phyloP scores from a whole-genome alignment of 2,797 vertebrate species.

The Gymnocypris eckloni region DNA sequence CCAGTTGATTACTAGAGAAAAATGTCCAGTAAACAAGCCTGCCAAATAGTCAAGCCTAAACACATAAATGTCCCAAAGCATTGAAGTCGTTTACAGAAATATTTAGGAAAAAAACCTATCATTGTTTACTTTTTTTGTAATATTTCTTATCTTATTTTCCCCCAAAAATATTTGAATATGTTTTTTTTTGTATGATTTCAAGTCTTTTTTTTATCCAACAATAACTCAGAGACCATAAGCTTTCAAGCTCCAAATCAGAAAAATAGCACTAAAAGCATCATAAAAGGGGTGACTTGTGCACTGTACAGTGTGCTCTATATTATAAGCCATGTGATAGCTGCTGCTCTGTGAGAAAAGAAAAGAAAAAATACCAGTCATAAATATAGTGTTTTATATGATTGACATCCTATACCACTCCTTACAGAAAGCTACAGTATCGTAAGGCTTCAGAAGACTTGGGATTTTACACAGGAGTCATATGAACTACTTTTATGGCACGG shows the following conservation, averaged over 20 bases:
- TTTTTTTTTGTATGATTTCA: neutral
- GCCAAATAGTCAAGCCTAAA: neutral
- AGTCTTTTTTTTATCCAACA: neutral
- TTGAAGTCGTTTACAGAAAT: slow-evolving; percentile 3
- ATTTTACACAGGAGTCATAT: neutral
- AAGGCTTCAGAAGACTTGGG: neutral
- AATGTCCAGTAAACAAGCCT: neutral
- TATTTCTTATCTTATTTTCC: no score
- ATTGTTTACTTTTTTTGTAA: no score
- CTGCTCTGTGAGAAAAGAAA: neutral
- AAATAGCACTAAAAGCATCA: neutral
- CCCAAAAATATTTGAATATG: neutral
- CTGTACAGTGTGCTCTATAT: neutral
- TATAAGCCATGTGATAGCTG: neutral
- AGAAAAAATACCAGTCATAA: neutral
- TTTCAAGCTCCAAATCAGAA: neutral
- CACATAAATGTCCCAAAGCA: neutral
- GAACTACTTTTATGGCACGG: neutral
- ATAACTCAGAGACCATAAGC: neutral
- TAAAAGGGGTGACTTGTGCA: neutral
- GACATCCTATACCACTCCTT: neutral
- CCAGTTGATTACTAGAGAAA: neutral
- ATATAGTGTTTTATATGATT: neutral
- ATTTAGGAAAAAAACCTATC: neutral
- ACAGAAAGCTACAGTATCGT: neutral